Evolutionary conservation across 2,797 vertebrate species (phyloP), one percentile per base, ranked within the genome.

Genomic region (Syngnathus acus): DNA sequence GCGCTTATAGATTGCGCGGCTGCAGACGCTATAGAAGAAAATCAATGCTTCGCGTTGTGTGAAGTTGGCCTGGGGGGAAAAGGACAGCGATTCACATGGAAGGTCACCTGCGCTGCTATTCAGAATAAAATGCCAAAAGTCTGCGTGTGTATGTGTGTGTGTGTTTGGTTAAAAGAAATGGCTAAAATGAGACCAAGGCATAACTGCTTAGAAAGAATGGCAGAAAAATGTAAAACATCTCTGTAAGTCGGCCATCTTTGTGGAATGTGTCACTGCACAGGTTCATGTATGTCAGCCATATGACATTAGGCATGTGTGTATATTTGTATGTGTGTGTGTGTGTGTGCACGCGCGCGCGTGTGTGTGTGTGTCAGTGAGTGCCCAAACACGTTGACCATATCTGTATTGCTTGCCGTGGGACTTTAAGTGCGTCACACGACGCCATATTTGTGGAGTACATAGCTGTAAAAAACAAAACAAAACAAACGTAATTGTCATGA

Each of bases 11-110:
- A 45, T 62, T 43, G 21, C 9, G 42, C 11, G 40, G 11, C 40
- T n/a, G 59, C 37, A 13, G 10, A 13, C 59, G 58, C 17, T 40
- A 60, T 40, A 39, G 58, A 38, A 59, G 42, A 66, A 69, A 68
- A 62, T 66, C 1, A 45, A 65, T 63, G 16, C 43, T 11, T 5
- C 13, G 42, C 60, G 26, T 62, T 57, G 60, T 45, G 11, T 43
- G 16, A 72, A 50, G 23, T 71, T 69, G 59, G 61, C 59, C 13
- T 40, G 59, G n/a, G n/a, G 6, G 17, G 10, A 37, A 68, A 63
- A 43, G 42, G 57, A 2, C 21, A 38, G 40, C 38, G 10, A 61
- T 76, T 65, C 64, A 39, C 48, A 16, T 11, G 21, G 23, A 59
- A 66, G 65, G 43, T 59, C 54, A 66, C n/a, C 14, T 40, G 40